These are phyloP conservation scores for Umimayanthus chanpuru DNA, from an alignment of 92 coral and sea anemone genomes.

Conservation along the genomic window DNA sequence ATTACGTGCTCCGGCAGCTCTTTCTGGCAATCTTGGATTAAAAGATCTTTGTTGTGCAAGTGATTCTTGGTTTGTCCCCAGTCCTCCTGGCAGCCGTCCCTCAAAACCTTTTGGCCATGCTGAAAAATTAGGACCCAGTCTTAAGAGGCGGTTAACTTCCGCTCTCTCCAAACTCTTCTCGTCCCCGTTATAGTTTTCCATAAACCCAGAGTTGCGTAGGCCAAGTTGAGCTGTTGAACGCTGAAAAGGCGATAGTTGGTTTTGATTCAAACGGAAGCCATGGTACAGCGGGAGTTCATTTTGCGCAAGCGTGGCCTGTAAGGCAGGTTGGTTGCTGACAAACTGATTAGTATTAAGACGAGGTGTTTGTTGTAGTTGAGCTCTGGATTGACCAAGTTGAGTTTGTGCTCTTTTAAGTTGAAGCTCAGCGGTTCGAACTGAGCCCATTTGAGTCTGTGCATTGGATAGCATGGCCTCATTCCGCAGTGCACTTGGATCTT, in stretches of 20 bases:
- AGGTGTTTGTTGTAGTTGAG: conserved; percentile 22
- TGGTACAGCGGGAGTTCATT: conserved; percentile 2
- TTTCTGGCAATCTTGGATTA: conserved; percentile 3
- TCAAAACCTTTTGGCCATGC: conserved; percentile 36
- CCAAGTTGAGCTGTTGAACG: conserved; percentile 6
- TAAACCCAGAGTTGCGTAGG: not conserved
- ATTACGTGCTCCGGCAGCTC: not conserved
- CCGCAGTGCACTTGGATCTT: conserved; percentile 4
- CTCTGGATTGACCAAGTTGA: conserved; percentile 30
- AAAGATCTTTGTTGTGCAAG: conserved; percentile 42
- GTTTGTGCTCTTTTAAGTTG: conserved; percentile 36
- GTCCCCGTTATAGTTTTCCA: not conserved
- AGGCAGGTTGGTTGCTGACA: conserved; percentile 1
- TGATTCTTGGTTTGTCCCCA: conserved; percentile 10
- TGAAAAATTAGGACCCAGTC: conserved; percentile 29
- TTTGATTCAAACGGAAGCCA: conserved; percentile 29
- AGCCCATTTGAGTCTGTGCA: conserved; percentile 21
- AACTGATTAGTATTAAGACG: not conserved
- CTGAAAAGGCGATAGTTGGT: conserved; percentile 11
- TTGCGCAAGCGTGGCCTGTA: conserved; percentile 20
- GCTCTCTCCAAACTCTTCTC: conserved; percentile 2
- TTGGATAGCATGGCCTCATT: conserved; percentile 6
- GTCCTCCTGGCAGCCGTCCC: conserved; percentile 7
- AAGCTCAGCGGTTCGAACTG: conserved; percentile 3
- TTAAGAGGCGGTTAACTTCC: conserved; percentile 24